These are phyloP conservation scores for Calyptommatus sinebrachiatus DNA, from an alignment of 2,113 vertebrate species.

Conservation along the genomic window DNA sequence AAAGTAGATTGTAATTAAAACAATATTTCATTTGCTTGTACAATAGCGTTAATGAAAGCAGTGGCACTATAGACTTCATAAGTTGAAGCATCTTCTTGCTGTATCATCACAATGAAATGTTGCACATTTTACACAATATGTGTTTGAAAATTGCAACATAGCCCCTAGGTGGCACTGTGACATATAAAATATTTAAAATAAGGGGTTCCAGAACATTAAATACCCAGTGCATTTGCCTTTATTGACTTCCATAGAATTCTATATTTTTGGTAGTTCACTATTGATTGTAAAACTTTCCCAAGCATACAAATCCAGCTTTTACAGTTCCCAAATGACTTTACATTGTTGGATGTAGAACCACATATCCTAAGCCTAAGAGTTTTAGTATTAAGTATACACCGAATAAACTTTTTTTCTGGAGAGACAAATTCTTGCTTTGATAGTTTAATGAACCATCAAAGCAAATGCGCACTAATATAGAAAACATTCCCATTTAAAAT, in stretches of 20 bases:
- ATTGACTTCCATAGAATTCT: slow-evolving; percentile 39
- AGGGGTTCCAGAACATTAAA: background rate
- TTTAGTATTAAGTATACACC: background rate
- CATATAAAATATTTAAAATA: slow-evolving; percentile 1
- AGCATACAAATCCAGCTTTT: background rate
- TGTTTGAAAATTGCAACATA: slow-evolving; percentile 4
- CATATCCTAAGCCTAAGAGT: slow-evolving; percentile 20
- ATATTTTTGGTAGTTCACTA: slow-evolving; percentile 4
- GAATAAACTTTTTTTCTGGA: background rate
- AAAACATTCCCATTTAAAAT: background rate
- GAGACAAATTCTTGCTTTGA: slow-evolving; percentile 21
- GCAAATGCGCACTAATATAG: slow-evolving; percentile 18
- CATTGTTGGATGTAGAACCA: background rate
- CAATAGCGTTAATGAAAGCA: background rate
- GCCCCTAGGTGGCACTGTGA: slow-evolving; percentile 68
- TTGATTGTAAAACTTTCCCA: background rate
- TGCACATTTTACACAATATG: background rate
- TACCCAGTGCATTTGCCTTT: slow-evolving; percentile 12
- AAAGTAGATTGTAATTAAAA: background rate
- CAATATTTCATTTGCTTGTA: background rate
- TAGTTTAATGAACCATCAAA: slow-evolving; percentile 18
- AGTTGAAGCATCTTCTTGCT: background rate
- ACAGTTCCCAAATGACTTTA: slow-evolving; percentile 17
- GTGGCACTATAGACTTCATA: background rate
- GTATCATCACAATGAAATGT: background rate